phyloP scores from a whole-genome alignment of 23 tunicate species.

The Corella eumyota region DNA sequence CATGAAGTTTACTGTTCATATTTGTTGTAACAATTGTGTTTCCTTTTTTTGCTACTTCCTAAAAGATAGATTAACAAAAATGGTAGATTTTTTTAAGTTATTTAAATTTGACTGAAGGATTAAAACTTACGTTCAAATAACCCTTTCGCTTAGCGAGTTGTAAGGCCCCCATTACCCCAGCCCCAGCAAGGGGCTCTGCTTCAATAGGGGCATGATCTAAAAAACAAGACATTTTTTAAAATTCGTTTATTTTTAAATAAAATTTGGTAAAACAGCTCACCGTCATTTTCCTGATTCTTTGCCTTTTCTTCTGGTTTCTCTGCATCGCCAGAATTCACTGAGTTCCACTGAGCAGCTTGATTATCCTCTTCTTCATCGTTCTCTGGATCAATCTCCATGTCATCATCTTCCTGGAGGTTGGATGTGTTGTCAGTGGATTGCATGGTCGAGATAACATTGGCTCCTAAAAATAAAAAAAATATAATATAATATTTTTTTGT shows the following conservation, averaged over 20 bases:
- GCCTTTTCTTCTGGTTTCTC: constrained; percentile 1
- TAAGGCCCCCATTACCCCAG: constrained; percentile 81
- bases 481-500: not conserved
- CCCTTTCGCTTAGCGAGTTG: constrained; percentile 74
- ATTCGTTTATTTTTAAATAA: not conserved
- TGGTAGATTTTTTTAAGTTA: not conserved
- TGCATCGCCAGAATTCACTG: constrained; percentile 25
- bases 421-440: not conserved
- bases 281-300: constrained; percentile 23
- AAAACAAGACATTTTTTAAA: not conserved
- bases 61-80: not conserved
- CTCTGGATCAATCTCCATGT: constrained; percentile 54
- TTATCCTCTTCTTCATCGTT: constrained; percentile 26
- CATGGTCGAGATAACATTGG: not conserved
- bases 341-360: constrained; percentile 34
- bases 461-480: not conserved
- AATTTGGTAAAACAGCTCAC: not conserved
- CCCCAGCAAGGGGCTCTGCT: constrained; percentile 84
- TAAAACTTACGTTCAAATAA: constrained; percentile 50
- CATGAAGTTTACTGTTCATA: constrained; percentile 30
- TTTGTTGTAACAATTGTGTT: constrained; percentile 36
- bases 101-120: not conserved
- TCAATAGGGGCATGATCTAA: constrained; percentile 80
- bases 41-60: constrained; percentile 46
- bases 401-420: constrained; percentile 24